Conservation (phyloP, 2,888 invertebrate genomes). For the Amblyjoppa fuscipennis region DNA sequence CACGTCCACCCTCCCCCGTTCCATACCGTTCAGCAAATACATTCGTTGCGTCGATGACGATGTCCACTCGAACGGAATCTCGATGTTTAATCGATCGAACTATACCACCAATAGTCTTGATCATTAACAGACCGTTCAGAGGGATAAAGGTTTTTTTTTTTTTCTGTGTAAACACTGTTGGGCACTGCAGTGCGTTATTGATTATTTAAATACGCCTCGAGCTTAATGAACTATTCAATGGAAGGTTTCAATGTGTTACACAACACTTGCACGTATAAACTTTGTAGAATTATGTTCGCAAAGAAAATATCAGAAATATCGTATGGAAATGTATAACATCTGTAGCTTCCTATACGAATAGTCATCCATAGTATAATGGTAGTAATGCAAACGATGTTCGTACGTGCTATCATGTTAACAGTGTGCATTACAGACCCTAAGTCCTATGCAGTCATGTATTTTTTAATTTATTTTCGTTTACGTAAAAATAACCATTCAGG, state of each 20-base stretch:
- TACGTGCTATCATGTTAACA: background rate
- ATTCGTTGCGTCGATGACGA: conserved; percentile 40
- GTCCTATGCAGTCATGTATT: background rate
- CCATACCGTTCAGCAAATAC: conserved; percentile 30
- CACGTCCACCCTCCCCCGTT: background rate
- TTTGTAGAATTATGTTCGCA: background rate
- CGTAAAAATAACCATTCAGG: conserved; percentile 3
- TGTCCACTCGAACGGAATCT: conserved; percentile 55
- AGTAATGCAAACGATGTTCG: background rate
- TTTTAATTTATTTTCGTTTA: background rate
- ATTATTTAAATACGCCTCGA: conserved; percentile 32
- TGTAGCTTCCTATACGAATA: background rate
- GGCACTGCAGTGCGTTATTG: conserved; percentile 24
- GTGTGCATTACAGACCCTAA: background rate
- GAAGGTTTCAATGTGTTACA: background rate
- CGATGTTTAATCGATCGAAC: conserved; percentile 56
- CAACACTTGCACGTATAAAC: background rate
- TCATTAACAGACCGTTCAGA: conserved; percentile 29
- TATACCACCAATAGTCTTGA: conserved; percentile 28
- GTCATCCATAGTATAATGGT: background rate
- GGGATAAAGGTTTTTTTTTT: conserved; percentile 2
- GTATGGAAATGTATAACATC: background rate
- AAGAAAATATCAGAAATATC: background rate
- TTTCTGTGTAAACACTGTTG: background rate
- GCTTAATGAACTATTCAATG: conserved; percentile 23